Evolutionary conservation across 2,888 invertebrate genomes (phyloP).

Genomic region (Netelia fuscicornis): DNA sequence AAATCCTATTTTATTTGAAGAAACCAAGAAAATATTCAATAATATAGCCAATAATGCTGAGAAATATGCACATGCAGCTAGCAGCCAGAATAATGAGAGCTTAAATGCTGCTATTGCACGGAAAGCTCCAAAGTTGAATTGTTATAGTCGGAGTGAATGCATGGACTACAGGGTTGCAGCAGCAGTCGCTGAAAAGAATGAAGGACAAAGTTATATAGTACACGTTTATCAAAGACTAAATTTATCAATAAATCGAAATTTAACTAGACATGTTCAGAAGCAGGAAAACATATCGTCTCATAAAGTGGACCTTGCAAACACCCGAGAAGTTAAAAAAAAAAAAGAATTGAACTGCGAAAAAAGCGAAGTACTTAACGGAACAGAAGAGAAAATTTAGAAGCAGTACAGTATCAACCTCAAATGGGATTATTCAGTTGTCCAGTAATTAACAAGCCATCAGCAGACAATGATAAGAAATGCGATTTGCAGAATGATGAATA

Average conservation of each 20-base stretch:
- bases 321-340: not conserved
- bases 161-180: slow-evolving; percentile 47
- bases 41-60: slow-evolving; percentile 27
- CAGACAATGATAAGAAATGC: too few species aligned
- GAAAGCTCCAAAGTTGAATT: slow-evolving; percentile 48
- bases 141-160: slow-evolving; percentile 37
- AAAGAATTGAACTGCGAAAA: slow-evolving; percentile 22
- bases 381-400: slow-evolving; percentile 13
- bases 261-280: not conserved
- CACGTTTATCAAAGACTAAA: slow-evolving; percentile 18
- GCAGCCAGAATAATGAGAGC: slow-evolving; percentile 40
- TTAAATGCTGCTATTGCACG: slow-evolving; percentile 36
- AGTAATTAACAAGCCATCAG: not conserved
- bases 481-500: too few species aligned
- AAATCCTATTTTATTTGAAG: not conserved
- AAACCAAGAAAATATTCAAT: slow-evolving; percentile 1
- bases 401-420: not conserved
- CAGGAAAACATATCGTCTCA: not conserved
- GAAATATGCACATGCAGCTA: slow-evolving; percentile 47
- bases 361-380: not conserved
- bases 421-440: not conserved
- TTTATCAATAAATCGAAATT: slow-evolving; percentile 1
- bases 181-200: slow-evolving; percentile 53
- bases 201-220: slow-evolving; percentile 30
- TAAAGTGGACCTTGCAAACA: not conserved